phyloP scores from a whole-genome alignment of 1,140 invertebrate genomes.

The Bombus fervidus region DNA sequence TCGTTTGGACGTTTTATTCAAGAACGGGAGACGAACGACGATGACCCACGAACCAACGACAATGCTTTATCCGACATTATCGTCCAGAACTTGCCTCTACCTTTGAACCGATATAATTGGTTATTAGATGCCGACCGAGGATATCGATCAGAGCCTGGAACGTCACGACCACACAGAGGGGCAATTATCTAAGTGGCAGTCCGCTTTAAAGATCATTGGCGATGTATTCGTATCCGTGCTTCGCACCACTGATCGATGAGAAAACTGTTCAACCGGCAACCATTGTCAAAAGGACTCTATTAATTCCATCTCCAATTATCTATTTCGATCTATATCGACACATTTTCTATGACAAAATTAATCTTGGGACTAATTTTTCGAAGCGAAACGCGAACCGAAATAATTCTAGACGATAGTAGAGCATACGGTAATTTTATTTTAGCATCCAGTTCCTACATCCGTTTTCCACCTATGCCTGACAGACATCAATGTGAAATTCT shows the following conservation, averaged over 20 bases:
- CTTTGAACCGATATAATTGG: conserved; percentile 45
- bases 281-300: conserved; percentile 42
- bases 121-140: conserved; percentile 52
- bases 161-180: conserved; percentile 13
- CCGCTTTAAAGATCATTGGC: conserved; percentile 51
- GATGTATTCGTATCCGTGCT: conserved; percentile 1
- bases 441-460: accelerated
- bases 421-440: too few species aligned
- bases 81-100: conserved; percentile 13
- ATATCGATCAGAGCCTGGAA: conserved; percentile 36
- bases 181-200: conserved; percentile 57
- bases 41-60: background rate
- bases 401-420: too few species aligned
- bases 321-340: background rate
- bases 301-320: conserved; percentile 31
- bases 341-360: too few species aligned
- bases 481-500: background rate
- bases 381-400: background rate
- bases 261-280: background rate
- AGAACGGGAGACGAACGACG: background rate
- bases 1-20: background rate
- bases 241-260: conserved; percentile 19
- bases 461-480: background rate
- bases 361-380: background rate
- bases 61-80: conserved; percentile 7